Evolutionary conservation across 2,113 vertebrate genomes (phyloP).

Genomic region (Pipa parva): DNA sequence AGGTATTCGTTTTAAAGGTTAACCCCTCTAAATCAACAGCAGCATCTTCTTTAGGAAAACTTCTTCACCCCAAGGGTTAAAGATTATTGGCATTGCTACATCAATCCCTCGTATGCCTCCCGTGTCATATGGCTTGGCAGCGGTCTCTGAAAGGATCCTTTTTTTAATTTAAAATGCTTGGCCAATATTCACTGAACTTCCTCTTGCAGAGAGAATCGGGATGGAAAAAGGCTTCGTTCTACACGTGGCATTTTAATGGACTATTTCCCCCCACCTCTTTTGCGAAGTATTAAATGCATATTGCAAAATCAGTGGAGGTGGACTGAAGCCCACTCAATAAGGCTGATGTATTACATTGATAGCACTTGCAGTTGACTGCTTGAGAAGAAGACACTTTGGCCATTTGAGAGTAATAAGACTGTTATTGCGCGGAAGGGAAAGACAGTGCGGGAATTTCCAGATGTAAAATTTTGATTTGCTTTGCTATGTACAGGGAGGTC

Average conservation of each 20-base stretch:
- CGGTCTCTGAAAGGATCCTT: slow-evolving; percentile 27
- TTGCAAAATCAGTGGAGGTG: slow-evolving; percentile 26
- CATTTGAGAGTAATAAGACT: not conserved
- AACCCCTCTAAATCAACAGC: not conserved
- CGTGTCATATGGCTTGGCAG: slow-evolving; percentile 55
- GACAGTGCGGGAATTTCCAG: not conserved
- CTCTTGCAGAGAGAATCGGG: slow-evolving; percentile 33
- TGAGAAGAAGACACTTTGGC: not conserved
- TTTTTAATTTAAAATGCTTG: slow-evolving; percentile 47
- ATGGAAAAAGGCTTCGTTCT: slow-evolving; percentile 49
- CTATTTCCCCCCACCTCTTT: slow-evolving; percentile 22
- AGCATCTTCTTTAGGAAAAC: not conserved
- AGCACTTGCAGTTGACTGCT: not conserved
- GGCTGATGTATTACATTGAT: not conserved
- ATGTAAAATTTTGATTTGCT: slow-evolving; percentile 45
- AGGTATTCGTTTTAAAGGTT: not conserved
- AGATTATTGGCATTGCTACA: slow-evolving; percentile 22
- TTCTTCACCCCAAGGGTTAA: slow-evolving; percentile 14
- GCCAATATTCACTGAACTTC: slow-evolving; percentile 44
- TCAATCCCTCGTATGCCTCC: slow-evolving; percentile 45
- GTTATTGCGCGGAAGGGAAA: not conserved
- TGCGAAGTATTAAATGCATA: slow-evolving; percentile 24
- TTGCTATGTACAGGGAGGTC: slow-evolving; percentile 80
- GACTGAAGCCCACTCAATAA: not conserved
- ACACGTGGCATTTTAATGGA: slow-evolving; percentile 49